Conservation (phyloP, 2,888 invertebrate genomes). For the Agrochola circellaris region DNA sequence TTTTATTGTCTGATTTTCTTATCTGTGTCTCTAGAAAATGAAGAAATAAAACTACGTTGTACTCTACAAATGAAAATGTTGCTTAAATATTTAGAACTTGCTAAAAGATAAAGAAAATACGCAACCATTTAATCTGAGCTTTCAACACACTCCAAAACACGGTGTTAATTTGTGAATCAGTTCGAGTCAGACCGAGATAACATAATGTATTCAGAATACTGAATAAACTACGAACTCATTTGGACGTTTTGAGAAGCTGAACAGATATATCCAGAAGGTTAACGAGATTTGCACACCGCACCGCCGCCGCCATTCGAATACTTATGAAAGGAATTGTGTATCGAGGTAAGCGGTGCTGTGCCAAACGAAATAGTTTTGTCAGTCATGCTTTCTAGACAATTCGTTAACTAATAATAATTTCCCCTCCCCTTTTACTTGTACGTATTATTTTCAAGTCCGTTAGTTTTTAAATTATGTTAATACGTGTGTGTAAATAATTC, state of each 20-base stretch:
- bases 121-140: constrained; percentile 37
- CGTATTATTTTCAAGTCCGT: too few relatives aligned
- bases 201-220: constrained; percentile 63
- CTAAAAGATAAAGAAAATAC: constrained; percentile 22
- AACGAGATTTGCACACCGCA: background rate
- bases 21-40: background rate
- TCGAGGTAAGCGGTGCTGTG: too few relatives aligned
- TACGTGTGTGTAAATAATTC: too few relatives aligned
- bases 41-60: background rate
- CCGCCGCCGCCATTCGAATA: background rate
- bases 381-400: background rate
- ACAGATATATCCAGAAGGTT: background rate
- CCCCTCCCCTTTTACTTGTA: too few relatives aligned
- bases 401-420: too few relatives aligned
- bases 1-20: background rate
- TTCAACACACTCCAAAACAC: constrained; percentile 31
- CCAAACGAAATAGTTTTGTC: too few relatives aligned
- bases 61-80: constrained; percentile 5
- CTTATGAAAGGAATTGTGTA: too few relatives aligned
- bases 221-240: constrained; percentile 26
- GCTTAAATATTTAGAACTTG: constrained; percentile 37
- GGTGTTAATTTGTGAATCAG: constrained; percentile 49
- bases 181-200: constrained; percentile 22
- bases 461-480: too few relatives aligned
- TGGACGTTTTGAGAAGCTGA: constrained; percentile 7